These are phyloP conservation scores for Ctenopoma kingsleyae DNA, from an alignment of 2,797 vertebrate species.

Conservation along the genomic window DNA sequence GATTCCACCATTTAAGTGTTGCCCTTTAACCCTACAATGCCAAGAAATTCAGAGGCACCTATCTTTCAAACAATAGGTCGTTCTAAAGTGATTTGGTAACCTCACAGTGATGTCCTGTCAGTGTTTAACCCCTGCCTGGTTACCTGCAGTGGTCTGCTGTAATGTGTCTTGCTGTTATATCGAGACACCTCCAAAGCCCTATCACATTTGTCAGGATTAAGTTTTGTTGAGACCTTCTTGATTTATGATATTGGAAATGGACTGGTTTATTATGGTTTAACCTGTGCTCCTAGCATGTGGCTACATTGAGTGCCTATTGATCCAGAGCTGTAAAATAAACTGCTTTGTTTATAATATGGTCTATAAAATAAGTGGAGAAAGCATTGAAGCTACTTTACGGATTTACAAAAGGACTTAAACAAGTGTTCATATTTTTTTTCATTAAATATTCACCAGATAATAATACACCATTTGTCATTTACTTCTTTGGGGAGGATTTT, in stretches of 20 bases:
- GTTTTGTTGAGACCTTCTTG: slow-evolving; percentile 66
- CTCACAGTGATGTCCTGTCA: slow-evolving; percentile 65
- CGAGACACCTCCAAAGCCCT: slow-evolving; percentile 35
- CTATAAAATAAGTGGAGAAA: slow-evolving; percentile 49
- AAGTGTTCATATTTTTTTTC: slow-evolving; percentile 1
- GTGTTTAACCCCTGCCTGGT: slow-evolving; percentile 71
- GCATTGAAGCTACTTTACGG: slow-evolving; percentile 21
- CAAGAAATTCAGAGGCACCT: slow-evolving; percentile 69
- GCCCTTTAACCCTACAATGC: slow-evolving; percentile 84
- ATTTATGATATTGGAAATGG: slow-evolving; percentile 79
- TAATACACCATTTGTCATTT: slow-evolving; percentile 6
- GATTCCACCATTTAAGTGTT: slow-evolving; percentile 84
- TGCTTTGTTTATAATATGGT: slow-evolving; percentile 65
- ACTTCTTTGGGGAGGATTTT: slow-evolving; percentile 15
- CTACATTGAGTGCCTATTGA: slow-evolving; percentile 76
- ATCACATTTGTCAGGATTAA: slow-evolving; percentile 74
- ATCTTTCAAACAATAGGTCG: slow-evolving; percentile 80
- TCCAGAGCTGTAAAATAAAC: slow-evolving; percentile 71
- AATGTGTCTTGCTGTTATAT: slow-evolving; percentile 58
- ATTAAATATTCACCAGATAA: not conserved
- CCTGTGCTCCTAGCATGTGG: slow-evolving; percentile 72
- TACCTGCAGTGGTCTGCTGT: slow-evolving; percentile 54
- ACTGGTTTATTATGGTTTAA: slow-evolving; percentile 80
- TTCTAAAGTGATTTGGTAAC: slow-evolving; percentile 77
- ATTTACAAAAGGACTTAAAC: slow-evolving; percentile 28